Base-by-base conservation (phyloP, 2,888 invertebrate genomes). In the Drosophila monieri region DNA sequence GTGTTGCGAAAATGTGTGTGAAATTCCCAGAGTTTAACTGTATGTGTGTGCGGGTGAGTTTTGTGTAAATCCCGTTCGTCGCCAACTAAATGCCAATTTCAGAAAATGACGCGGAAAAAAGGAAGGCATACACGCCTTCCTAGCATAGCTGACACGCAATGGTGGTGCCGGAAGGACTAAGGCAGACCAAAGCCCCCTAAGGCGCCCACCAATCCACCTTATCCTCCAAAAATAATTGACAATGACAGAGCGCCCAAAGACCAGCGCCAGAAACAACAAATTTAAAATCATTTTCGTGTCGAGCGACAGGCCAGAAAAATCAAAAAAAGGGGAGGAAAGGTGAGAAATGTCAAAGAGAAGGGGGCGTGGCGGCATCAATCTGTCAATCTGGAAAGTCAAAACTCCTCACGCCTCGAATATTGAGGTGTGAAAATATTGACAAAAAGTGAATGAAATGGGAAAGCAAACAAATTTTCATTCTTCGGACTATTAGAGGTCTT, bases 81-180 rank as follows among this genome's bases (percentile, higher is more conserved):
- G 80, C 88, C 74, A 80, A 78, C 88, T 83, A 83, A 86, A 85
- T 85, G 85, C 88, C 84, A 85, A 85, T 85, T 85, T 86, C 76
- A 84, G 76, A 85, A 85, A 85, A 85, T 88, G 84, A 85, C 84
- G 81, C 87, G 85, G 70, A 81, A 81, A 87, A 81, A 86, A 81
- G 43, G 65, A 48, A 46, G 62, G 52, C 48, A 57, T 56, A 47
- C 27, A 41, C 35, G n/a, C 55, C 43, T n/a, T n/a, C n/a, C n/a
- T n/a, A n/a, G 64, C 47, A 41, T 43, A 59, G 59, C 79, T 85
- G 84, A 80, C 85, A 85, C 77, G 79, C 85, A 70, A 85, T 83
- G 27, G 27, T 8, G 27, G 80, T 69, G 77, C 39, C 52, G 41
- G n/a, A n/a, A 14, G 15, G 6, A 15, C 23, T 44, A 35, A 30